Percentiles rank a stretch among this genome's conserved stretches.
Evolutionary conservation across 2,797 vertebrate species (phyloP).

Genomic region (Semaprochilodus insignis): DNA sequence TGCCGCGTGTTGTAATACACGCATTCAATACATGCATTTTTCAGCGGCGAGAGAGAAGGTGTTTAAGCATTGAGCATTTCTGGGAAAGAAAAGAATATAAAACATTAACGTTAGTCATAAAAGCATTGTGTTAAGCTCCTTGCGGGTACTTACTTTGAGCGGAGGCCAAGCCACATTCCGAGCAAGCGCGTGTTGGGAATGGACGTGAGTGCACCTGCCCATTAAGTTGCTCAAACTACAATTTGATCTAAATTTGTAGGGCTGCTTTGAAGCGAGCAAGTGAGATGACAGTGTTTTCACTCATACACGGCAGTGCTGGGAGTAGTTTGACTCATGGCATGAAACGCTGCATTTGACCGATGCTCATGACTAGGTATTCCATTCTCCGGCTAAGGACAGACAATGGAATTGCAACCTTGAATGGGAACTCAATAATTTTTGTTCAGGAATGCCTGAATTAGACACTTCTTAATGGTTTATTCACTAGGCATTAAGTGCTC

Average conservation of each 20-base stretch:
- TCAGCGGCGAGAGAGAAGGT: neutral
- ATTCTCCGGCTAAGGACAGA: too few relatives aligned
- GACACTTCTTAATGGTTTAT: too few relatives aligned
- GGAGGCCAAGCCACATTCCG: neutral
- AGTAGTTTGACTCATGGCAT: neutral
- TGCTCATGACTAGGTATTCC: too few relatives aligned
- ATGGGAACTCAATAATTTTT: too few relatives aligned
- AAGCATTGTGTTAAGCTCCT: neutral
- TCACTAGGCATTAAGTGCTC: too few relatives aligned
- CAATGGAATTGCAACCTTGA: too few relatives aligned
- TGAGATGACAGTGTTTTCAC: neutral
- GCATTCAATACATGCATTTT: neutral
- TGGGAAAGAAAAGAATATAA: neutral
- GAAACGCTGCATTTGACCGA: neutral
- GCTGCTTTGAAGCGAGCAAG: neutral
- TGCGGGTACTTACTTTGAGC: neutral
- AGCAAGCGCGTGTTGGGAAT: neutral
- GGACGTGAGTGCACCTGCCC: neutral
- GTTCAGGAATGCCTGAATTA: too few relatives aligned
- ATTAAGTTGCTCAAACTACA: neutral
- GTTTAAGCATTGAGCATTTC: constrained; percentile 10
- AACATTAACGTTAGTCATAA: neutral
- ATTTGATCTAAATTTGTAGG: neutral
- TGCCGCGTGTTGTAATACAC: neutral
- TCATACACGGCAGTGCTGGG: too few relatives aligned